phyloP scores from a whole-genome alignment of 2,113 vertebrate genomes.

The Silurus meridionalis region DNA sequence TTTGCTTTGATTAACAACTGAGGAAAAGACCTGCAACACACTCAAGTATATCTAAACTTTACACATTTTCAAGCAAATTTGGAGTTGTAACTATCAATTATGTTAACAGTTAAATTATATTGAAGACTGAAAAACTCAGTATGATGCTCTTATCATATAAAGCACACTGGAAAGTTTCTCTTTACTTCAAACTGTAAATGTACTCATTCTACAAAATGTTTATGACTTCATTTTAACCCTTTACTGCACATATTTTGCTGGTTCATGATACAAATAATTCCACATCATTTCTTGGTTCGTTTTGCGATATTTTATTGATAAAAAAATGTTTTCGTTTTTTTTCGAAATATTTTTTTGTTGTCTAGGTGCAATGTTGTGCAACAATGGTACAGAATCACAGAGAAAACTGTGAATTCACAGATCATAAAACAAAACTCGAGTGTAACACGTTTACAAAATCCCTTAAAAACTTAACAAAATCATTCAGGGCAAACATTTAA shows the following conservation, averaged over 20 bases:
- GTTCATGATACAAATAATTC: not conserved
- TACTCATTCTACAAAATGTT: not conserved
- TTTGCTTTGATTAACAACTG: constrained; percentile 32
- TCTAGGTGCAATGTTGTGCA: no score
- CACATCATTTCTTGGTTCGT: not conserved
- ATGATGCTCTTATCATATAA: not conserved
- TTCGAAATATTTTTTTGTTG: no score
- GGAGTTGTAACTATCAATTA: not conserved
- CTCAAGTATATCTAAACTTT: no score
- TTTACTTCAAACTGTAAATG: not conserved
- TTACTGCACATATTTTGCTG: no score
- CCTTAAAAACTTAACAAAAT: no score
- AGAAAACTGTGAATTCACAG: no score
- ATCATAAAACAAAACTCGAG: no score
- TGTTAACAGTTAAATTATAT: not conserved
- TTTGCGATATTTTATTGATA: no score
- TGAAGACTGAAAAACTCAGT: not conserved
- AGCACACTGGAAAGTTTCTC: not conserved
- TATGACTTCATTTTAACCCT: not conserved
- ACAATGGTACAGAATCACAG: no score
- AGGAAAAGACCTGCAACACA: constrained; percentile 12
- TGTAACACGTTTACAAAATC: no score
- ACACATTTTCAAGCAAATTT: not conserved
- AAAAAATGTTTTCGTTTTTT: no score
- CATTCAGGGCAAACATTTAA: no score